Evolutionary conservation across 1,140 invertebrate genomes (phyloP), one percentile per base, ranked within the genome.

Genomic region (Philaenus spumarius): DNA sequence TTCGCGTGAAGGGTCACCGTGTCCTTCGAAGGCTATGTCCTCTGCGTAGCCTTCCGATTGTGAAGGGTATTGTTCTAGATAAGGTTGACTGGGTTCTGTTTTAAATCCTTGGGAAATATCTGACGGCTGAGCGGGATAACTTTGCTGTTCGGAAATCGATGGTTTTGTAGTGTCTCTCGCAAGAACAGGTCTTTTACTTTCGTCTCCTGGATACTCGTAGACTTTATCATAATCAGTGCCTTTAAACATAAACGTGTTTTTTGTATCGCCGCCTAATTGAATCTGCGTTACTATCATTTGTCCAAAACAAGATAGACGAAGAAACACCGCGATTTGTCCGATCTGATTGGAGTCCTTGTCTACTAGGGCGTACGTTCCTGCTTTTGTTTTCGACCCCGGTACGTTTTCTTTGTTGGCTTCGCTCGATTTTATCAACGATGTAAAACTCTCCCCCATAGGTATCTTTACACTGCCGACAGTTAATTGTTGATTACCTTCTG

Each of bases 241-340:
- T 20, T 46, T 57, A 45, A 61, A 61, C 30, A 37, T 43, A 37
- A 50, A 57, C 35, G 39, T 34, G 15, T 61, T 54, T 1, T 46
- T 37, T 2, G 22, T 24, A 30, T 57, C 42, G 7, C 6, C 43
- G 5, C 30, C 26, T 39, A 61, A 46, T 30, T 61, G 43, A 35
- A 61, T 51, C 45, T 61, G 54, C 2, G 55, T 57, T 1, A 61
- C 45, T 34, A 61, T 56, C 39, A 61, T 54, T 37, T 50, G 47
- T 22, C 53, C 59, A 45, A 56, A 61, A 30, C 55, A 56, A 14
- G 59, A 61, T 14, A 61, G 30, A 14, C 59, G 24, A 1, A 61
- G 12, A 24, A 61, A 55, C 11, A 19, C 39, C 35, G 46, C 14
- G 23, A 52, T 26, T 1, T 2, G 2, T 35, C 55, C 55, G 2